Conservation (phyloP, 2,888 invertebrate species). For the Dione juno region DNA sequence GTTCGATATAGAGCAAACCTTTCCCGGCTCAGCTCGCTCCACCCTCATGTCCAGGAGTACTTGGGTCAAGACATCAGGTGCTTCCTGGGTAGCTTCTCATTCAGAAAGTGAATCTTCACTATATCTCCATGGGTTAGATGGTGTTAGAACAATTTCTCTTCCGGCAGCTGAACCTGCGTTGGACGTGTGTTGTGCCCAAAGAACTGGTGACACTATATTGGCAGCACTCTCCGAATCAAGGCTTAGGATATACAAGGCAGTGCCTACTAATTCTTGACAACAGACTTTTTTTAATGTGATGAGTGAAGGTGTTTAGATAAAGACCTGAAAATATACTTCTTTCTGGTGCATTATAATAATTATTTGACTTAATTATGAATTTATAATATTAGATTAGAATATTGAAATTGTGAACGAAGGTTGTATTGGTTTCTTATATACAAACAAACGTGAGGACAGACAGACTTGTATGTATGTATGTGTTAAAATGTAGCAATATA, state of each 20-base stretch:
- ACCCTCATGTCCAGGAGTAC: constrained; percentile 87
- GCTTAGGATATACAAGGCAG: constrained; percentile 85
- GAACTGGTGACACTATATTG: constrained; percentile 80
- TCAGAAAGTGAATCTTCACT: constrained; percentile 88
- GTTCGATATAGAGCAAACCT: constrained; percentile 84
- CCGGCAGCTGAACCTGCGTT: constrained; percentile 86
- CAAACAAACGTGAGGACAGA: not conserved
- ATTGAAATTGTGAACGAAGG: not conserved
- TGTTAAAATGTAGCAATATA: not conserved
- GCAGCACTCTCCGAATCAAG: constrained; percentile 87
- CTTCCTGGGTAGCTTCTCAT: constrained; percentile 88
- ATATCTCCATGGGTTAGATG: constrained; percentile 85
- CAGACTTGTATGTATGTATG: not conserved
- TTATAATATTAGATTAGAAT: not conserved
- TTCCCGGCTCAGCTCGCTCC: constrained; percentile 87
- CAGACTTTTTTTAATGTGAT: constrained; percentile 14
- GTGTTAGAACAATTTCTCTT: constrained; percentile 75
- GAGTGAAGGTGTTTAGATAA: not conserved
- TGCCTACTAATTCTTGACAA: constrained; percentile 56
- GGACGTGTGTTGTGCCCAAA: constrained; percentile 85
- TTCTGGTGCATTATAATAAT: constrained; percentile 7
- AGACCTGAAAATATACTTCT: constrained; percentile 4
- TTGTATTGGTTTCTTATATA: not conserved
- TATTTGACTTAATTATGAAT: constrained; percentile 1
- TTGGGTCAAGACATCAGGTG: constrained; percentile 82